These are phyloP conservation scores for Aplocera efformata DNA, from an alignment of 2,888 invertebrate genomes.

Conservation along the genomic window DNA sequence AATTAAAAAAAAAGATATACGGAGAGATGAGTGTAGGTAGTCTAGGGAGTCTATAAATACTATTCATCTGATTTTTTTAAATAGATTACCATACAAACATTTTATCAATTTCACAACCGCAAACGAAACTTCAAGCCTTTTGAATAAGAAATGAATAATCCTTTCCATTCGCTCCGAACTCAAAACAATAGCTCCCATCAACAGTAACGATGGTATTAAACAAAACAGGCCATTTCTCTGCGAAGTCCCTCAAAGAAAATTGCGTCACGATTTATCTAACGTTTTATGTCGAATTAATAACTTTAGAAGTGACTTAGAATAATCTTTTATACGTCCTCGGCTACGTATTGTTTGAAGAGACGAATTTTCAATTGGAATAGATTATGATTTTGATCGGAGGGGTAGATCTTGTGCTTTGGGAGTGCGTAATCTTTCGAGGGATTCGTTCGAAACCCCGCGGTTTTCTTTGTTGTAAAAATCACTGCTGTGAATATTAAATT, in stretches of 20 bases:
- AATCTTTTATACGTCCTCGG: constrained; percentile 37
- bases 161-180: constrained; percentile 63
- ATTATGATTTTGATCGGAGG: constrained; percentile 21
- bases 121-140: constrained; percentile 39
- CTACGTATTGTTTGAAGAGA: constrained; percentile 38
- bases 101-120: constrained; percentile 8
- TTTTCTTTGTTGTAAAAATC: constrained; percentile 19
- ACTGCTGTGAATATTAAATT: constrained; percentile 14
- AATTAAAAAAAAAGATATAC: too few relatives aligned
- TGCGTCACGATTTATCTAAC: constrained; percentile 50
- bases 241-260: constrained; percentile 41
- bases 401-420: constrained; percentile 7
- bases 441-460: constrained; percentile 5
- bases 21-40: too few relatives aligned
- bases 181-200: constrained; percentile 71
- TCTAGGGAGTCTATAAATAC: too few relatives aligned
- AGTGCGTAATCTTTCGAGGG: constrained; percentile 2
- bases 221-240: constrained; percentile 67
- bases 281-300: constrained; percentile 53
- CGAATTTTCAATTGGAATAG: constrained; percentile 31
- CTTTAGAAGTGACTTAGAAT: constrained; percentile 45
- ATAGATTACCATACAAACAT: too few relatives aligned
- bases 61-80: too few relatives aligned
- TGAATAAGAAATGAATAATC: constrained; percentile 69
- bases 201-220: constrained; percentile 70